phyloP scores from a whole-genome alignment of 1,140 invertebrate genomes.

The Dendrolimus kikuchii region DNA sequence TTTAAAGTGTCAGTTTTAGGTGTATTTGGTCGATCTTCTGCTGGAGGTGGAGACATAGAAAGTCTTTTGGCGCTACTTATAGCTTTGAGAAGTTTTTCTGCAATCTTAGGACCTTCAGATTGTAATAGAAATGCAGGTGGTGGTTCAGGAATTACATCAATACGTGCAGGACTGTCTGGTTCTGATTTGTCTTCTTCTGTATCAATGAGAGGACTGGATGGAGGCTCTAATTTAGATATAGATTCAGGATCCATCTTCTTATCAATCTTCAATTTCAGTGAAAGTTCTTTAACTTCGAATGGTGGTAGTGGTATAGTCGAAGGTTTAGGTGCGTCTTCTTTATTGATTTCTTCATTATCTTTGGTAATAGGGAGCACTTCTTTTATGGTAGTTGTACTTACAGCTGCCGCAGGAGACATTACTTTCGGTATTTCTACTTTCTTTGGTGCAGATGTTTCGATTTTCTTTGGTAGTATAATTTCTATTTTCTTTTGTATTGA shows the following conservation, averaged over 20 bases:
- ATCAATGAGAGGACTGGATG: conserved; percentile 69
- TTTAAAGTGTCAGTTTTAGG: conserved; percentile 43
- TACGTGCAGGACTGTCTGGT: conserved; percentile 66
- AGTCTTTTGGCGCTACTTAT: conserved; percentile 68
- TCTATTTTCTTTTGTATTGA: too few relatives aligned
- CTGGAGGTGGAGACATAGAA: conserved; percentile 58
- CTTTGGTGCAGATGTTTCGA: too few relatives aligned
- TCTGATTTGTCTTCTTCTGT: conserved; percentile 72
- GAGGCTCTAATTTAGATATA: conserved; percentile 40
- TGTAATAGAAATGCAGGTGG: conserved; percentile 63
- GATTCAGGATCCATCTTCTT: conserved; percentile 21
- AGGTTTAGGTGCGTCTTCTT: conserved; percentile 29
- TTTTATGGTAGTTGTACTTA: conserved; percentile 1
- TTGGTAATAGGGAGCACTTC: not conserved
- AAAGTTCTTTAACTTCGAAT: conserved; percentile 32
- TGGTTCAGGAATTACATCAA: conserved; percentile 65
- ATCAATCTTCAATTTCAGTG: conserved; percentile 38
- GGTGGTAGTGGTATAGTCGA: conserved; percentile 31
- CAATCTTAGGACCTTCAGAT: conserved; percentile 72
- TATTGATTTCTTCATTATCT: conserved; percentile 18
- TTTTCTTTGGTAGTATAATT: too few relatives aligned
- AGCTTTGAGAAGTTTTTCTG: conserved; percentile 74
- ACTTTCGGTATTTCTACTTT: not conserved
- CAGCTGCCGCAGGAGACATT: not conserved
- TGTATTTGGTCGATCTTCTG: conserved; percentile 40